These are phyloP conservation scores for Hoplostethus mediterraneus DNA, from an alignment of 2,797 vertebrate genomes.

Conservation along the genomic window DNA sequence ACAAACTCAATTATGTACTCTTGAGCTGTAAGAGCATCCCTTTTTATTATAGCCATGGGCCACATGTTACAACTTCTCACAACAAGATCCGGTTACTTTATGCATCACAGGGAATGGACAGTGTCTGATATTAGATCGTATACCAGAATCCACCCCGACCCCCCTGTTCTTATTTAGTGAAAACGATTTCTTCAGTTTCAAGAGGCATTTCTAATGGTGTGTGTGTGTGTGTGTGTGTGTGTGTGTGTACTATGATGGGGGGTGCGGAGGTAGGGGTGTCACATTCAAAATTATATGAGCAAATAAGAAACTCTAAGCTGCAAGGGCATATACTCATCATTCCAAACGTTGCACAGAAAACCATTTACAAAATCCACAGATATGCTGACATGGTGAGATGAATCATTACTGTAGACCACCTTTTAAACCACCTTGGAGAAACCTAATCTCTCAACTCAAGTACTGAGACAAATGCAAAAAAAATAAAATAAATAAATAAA, in stretches of 20 bases:
- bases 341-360: slow-evolving; percentile 57
- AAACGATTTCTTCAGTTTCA: slow-evolving; percentile 27
- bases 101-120: slow-evolving; percentile 40
- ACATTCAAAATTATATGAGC: slow-evolving; percentile 49
- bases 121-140: slow-evolving; percentile 28
- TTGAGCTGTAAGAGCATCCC: slow-evolving; percentile 70
- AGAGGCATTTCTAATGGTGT: slow-evolving; percentile 19
- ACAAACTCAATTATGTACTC: slow-evolving; percentile 79
- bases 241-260: slow-evolving; percentile 2
- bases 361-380: slow-evolving; percentile 56
- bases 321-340: slow-evolving; percentile 49
- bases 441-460: slow-evolving; percentile 60
- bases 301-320: slow-evolving; percentile 48
- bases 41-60: slow-evolving; percentile 75
- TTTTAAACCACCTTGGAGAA: slow-evolving; percentile 65
- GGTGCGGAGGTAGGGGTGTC: slow-evolving; percentile 16
- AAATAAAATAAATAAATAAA: too few species aligned
- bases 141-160: slow-evolving; percentile 29
- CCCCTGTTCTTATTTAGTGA: slow-evolving; percentile 16
- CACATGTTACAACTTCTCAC: slow-evolving; percentile 55
- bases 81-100: slow-evolving; percentile 52
- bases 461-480: slow-evolving; percentile 57
- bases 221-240: background rate
- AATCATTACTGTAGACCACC: slow-evolving; percentile 57
- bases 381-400: slow-evolving; percentile 58